Evolutionary conservation across 2,888 invertebrate genomes (phyloP).

Genomic region (Oxycera nigricornis): DNA sequence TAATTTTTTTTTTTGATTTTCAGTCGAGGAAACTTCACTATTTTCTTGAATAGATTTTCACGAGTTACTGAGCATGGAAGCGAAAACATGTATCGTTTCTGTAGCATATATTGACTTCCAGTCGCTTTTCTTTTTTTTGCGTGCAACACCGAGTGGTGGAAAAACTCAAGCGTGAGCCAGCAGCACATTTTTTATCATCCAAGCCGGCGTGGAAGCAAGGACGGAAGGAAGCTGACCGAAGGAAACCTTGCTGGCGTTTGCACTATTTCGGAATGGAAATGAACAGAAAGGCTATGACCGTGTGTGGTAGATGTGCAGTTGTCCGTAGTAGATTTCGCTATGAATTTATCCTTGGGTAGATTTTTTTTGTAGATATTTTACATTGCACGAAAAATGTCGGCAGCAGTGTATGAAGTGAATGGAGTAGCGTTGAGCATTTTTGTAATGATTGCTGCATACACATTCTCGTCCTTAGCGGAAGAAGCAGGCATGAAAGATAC

Average conservation of each 20-base stretch:
- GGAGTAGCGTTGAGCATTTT: neutral
- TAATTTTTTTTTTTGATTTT: neutral
- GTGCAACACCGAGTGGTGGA: neutral
- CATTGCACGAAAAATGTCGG: neutral
- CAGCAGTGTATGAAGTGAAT: neutral
- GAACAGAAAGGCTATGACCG: neutral
- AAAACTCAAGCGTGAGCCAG: neutral
- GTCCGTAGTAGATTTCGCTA: neutral
- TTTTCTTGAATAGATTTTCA: slow-evolving; percentile 21
- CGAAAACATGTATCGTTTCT: neutral
- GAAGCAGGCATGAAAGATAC: no score
- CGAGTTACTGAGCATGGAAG: neutral
- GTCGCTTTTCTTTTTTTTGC: neutral
- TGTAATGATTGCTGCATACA: neutral
- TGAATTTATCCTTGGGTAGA: neutral
- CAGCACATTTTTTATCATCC: neutral
- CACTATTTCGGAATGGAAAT: slow-evolving; percentile 6
- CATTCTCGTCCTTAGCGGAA: neutral
- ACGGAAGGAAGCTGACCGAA: neutral
- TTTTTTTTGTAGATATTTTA: neutral
- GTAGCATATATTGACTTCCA: neutral
- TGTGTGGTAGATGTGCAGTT: neutral
- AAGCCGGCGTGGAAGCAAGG: neutral
- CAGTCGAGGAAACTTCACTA: neutral
- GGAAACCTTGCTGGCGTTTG: neutral